Base-by-base conservation (phyloP, 1,140 invertebrate species). In the Cydia amplana region DNA sequence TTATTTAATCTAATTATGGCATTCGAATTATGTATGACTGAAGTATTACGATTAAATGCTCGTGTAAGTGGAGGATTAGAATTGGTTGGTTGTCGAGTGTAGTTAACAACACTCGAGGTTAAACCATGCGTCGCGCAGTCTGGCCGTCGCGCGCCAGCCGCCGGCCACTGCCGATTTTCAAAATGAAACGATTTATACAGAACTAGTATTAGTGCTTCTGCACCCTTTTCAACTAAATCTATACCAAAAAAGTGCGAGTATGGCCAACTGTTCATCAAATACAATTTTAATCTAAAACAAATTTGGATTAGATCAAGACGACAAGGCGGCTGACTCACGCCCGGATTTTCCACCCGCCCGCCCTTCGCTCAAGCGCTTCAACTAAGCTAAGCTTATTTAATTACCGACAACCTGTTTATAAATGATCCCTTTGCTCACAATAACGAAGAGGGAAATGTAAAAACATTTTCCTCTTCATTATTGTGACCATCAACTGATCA, bases 291-390 rank as follows among this genome's bases (percentile, higher is more conserved):
- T n/a, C 4, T 49, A 3, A 49, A n/a, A 16, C 14, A 49, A 16
- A 49, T 14, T 49, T 49, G 6, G 10, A 23, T 60, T 60, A 60
- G 7, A 60, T 12, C 12, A 60, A 23, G 20, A 60, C 20, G 55
- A 20, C 16, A 7, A 60, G 55, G 36, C 40, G 78, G 75, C 74
- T 82, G 82, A 82, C 77, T 82, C 82, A 82, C 77, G 77, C 81
- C 74, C 77, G 80, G 77, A 73, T 74, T 78, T 75, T 74, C 74
- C 75, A 75, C 18, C 67, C 74, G 70, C 73, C 36, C 75, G 51
- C 20, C n/a, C 72, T 23, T 36, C 65, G 32, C 65, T 36, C 65
- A 70, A 70, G n/a, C 28, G 28, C 36, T 70, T 36, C 14, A 70
- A 70, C 65, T 18, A 16, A 70, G 65, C 65, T 70, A 18, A 67